These are phyloP conservation scores for Chrysina gloriosa DNA, from an alignment of 2,888 invertebrate species.

Conservation along the genomic window DNA sequence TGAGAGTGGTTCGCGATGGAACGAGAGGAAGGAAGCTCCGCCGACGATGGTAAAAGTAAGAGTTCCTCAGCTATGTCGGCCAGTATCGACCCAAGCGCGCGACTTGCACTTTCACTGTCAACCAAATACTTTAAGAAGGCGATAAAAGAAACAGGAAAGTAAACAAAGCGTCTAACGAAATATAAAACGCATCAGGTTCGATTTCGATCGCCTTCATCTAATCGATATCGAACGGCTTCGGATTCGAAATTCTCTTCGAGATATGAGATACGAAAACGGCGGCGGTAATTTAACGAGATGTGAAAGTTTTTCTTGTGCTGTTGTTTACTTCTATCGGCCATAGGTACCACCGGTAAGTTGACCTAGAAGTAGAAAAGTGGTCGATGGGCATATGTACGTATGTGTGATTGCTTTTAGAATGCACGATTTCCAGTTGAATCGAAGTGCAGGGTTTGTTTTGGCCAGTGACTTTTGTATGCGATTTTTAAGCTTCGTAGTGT, in stretches of 20 bases:
- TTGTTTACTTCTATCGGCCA: conserved; percentile 46
- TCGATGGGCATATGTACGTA: neutral
- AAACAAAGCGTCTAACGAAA: too few species aligned
- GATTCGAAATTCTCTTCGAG: conserved; percentile 6
- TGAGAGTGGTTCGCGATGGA: neutral
- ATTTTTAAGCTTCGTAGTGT: too few species aligned
- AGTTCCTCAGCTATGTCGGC: conserved; percentile 1
- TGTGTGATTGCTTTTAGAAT: too few species aligned
- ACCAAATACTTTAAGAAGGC: neutral
- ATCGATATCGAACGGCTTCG: neutral
- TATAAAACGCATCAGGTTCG: too few species aligned
- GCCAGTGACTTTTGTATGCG: too few species aligned
- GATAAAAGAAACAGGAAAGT: neutral
- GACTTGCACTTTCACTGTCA: conserved; percentile 12
- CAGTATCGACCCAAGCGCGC: neutral
- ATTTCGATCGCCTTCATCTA: too few species aligned
- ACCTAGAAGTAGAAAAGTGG: conserved; percentile 13
- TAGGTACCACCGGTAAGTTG: conserved; percentile 48
- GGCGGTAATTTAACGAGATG: conserved; percentile 42
- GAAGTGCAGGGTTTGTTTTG: too few species aligned
- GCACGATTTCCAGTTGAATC: too few species aligned
- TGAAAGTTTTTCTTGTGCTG: conserved; percentile 48
- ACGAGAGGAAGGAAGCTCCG: conserved; percentile 17
- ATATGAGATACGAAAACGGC: conserved; percentile 42
- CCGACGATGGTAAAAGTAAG: conserved; percentile 12